Conservation (phyloP, 2,797 vertebrate genomes). For the Catamblyrhynchus diadema region DNA sequence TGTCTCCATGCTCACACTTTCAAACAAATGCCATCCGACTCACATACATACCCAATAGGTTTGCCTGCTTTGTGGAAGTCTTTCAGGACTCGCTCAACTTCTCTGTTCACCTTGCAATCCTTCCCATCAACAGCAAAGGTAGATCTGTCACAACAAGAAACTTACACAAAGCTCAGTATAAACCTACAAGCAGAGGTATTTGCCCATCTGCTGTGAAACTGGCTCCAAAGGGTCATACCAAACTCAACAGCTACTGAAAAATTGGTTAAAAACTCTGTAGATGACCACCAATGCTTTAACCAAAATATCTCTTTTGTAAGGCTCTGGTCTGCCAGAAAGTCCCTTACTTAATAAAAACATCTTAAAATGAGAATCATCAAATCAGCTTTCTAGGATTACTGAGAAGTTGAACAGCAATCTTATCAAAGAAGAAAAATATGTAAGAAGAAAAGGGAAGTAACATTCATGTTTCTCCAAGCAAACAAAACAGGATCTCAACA, state of each 20-base stretch:
- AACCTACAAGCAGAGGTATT: background rate
- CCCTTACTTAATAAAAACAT: background rate
- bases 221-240: background rate
- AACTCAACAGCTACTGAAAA: background rate
- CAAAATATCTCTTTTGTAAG: background rate
- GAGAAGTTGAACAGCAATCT: background rate
- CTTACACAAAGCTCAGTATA: background rate
- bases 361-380: background rate
- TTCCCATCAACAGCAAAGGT: constrained; percentile 91
- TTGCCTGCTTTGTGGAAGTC: constrained; percentile 87
- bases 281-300: background rate
- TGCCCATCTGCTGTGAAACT: background rate
- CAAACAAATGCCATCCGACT: background rate
- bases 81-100: constrained; percentile 84
- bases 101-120: constrained; percentile 79
- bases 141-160: constrained; percentile 72
- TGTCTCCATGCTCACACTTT: background rate
- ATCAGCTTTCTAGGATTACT: background rate
- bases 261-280: background rate
- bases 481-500: background rate
- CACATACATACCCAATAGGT: constrained; percentile 81
- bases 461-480: background rate
- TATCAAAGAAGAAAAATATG: background rate
- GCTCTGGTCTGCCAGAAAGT: background rate
- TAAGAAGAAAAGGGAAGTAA: background rate